These are phyloP conservation scores for Prietella phreatophila DNA, from an alignment of 2,113 vertebrate genomes.

Conservation along the genomic window DNA sequence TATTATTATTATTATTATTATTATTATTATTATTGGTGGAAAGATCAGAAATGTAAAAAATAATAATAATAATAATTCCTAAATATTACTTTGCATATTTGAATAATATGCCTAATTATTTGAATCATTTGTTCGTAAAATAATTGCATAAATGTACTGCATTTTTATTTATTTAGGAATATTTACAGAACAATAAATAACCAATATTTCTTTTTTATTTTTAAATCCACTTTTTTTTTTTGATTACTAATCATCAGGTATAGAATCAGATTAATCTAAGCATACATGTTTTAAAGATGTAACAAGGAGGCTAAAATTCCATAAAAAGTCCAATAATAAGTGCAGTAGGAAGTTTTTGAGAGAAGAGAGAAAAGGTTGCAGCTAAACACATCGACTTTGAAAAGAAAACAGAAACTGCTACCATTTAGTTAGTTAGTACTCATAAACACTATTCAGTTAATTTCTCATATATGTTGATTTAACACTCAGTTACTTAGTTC, in stretches of 20 bases:
- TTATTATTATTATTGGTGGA: too few species aligned
- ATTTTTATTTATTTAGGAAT: not conserved
- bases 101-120: too few species aligned
- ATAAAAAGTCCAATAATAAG: not conserved
- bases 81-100: too few species aligned
- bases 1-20: too few species aligned
- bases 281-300: not conserved
- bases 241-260: not conserved
- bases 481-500: not conserved
- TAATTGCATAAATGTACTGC: not conserved
- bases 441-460: not conserved
- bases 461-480: not conserved
- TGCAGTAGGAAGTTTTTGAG: not conserved
- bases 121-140: too few species aligned
- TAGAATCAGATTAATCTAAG: not conserved
- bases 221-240: not conserved
- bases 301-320: not conserved
- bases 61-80: too few species aligned
- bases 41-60: too few species aligned
- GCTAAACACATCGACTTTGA: not conserved
- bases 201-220: not conserved
- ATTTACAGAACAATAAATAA: not conserved
- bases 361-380: not conserved
- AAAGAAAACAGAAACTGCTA: not conserved
- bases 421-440: not conserved